Evolutionary conservation across 2,797 vertebrate species (phyloP), one percentile per base, ranked within the genome.

Genomic region (Ctenopoma kingsleyae): DNA sequence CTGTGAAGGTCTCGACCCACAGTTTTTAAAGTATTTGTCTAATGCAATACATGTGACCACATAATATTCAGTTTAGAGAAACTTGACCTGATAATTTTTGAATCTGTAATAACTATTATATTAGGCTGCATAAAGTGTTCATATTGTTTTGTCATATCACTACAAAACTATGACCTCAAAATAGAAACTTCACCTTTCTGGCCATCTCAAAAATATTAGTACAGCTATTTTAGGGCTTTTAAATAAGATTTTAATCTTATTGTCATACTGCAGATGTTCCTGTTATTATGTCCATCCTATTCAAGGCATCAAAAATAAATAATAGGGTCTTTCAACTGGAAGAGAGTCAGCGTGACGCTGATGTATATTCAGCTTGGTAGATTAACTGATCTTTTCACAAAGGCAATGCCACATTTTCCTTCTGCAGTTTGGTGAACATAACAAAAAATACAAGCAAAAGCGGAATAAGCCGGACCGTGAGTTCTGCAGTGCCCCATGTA

Each of bases 401-500:
- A 3, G 46, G 7, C 15, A 59, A 15, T 60, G 73, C 70, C 55
- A 55, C 13, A 13, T 50, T 43, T 22, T 56, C 11, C 11, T 71
- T 25, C 46, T 16, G 16, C 43, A 19, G 15, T 19, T 23, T 19
- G 0, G 13, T 50, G 44, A 65, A 56, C 15, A 23, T 43, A 8
- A 61, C 48, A n/a, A 52, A 13, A 32, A 43, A 52, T 11, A 25
- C 13, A 30, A 48, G 44, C 51, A 68, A 64, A 90, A 54, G 89
- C 86, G 83, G 90, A 86, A 80, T 69, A 80, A 91, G 90, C 87
- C 81, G 84, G 84, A 66, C 76, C 35, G 64, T 65, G 55, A 64
- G 41, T 76, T 90, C 91, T 92, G 92, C 93, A 94, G 87, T 91
- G 85, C 57, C 43, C 63, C 52, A 64, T 75, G 80, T 67, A 56